A percentile compares a stretch with the other conserved stretches of the same genome.
phyloP scores from a whole-genome alignment of 2,113 vertebrate genomes.

The Nycticorax nycticorax region DNA sequence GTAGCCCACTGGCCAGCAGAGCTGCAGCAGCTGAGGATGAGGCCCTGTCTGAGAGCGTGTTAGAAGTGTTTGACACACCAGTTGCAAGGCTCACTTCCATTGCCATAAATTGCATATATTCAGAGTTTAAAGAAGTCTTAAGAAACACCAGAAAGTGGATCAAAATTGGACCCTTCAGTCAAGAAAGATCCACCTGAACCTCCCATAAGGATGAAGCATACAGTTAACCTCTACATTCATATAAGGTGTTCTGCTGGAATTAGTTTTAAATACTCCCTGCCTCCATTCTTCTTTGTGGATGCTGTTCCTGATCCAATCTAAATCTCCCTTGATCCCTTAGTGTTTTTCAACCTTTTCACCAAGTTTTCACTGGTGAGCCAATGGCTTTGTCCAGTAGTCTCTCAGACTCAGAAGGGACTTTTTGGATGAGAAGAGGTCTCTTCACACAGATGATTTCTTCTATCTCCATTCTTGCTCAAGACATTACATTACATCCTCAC shows the following conservation, averaged over 20 bases:
- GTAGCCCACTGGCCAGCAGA: not conserved
- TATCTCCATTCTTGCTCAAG: not conserved
- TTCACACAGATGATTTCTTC: not conserved
- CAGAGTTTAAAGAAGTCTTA: not conserved
- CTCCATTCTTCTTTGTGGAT: not conserved
- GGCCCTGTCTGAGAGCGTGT: not conserved
- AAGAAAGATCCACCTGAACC: not conserved
- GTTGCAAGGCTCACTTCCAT: not conserved
- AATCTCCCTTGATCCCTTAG: not conserved
- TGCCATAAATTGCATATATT: not conserved
- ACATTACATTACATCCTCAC: not conserved
- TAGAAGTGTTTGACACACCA: not conserved
- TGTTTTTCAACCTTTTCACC: not conserved
- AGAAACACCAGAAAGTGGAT: not conserved
- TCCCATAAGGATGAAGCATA: not conserved
- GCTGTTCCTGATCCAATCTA: not conserved
- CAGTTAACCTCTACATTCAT: not conserved
- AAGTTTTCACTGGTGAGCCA: not conserved
- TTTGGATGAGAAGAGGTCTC: not conserved
- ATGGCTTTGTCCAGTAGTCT: not conserved
- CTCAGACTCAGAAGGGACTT: not conserved
- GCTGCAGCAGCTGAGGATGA: not conserved
- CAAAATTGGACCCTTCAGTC: not conserved
- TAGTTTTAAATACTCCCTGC: not conserved
- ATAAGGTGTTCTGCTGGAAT: not conserved